Percentiles rank a stretch among this genome's conserved stretches.
These are phyloP conservation scores for Prietella phreatophila DNA, from an alignment of 2,113 vertebrate genomes.

Conservation along the genomic window DNA sequence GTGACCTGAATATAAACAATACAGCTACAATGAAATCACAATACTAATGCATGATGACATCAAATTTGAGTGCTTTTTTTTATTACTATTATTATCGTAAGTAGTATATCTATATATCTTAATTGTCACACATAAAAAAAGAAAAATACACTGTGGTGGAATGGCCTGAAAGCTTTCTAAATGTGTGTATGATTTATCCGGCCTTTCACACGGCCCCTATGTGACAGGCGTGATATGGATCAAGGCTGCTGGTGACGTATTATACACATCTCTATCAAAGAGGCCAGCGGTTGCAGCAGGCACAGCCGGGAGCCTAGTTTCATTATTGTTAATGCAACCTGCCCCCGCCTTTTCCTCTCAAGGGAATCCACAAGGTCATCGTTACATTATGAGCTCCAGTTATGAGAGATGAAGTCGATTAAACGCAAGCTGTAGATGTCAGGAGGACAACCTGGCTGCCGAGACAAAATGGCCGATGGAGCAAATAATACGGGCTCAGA, in stretches of 20 bases:
- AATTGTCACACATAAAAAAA: not conserved
- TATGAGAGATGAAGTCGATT: not conserved
- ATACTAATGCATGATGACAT: not conserved
- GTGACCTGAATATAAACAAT: too few relatives aligned
- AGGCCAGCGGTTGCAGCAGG: not conserved
- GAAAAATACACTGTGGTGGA: not conserved
- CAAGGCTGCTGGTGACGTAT: not conserved
- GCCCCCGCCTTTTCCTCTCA: not conserved
- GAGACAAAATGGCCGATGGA: not conserved
- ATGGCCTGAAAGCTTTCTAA: slow-evolving; percentile 1
- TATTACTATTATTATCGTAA: too few relatives aligned
- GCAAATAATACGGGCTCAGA: not conserved
- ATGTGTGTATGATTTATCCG: not conserved
- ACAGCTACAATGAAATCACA: too few relatives aligned
- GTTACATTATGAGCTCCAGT: not conserved
- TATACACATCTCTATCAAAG: slow-evolving; percentile 17
- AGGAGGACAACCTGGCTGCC: not conserved
- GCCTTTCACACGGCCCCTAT: slow-evolving; percentile 8
- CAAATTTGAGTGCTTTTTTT: too few relatives aligned
- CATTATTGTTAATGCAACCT: not conserved
- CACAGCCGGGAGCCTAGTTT: not conserved
- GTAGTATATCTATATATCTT: not conserved
- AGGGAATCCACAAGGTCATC: not conserved
- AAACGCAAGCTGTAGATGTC: not conserved
- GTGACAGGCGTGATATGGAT: slow-evolving; percentile 14